Conservation (phyloP, 2,113 vertebrate genomes). For the Micromys minutus region DNA sequence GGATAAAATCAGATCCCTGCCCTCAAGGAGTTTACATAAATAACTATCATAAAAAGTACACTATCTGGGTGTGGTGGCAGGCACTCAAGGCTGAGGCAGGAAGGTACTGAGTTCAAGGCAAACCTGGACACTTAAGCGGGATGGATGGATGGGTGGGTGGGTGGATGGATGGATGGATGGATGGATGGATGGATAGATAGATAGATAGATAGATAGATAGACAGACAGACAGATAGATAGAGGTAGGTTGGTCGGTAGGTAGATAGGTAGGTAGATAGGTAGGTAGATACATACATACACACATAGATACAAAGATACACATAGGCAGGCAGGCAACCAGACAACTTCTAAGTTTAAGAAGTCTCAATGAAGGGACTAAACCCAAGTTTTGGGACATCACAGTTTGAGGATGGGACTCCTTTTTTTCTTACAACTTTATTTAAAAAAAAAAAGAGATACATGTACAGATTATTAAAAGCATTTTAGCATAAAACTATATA, state of each 20-base stretch:
- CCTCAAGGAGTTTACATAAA: neutral
- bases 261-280: neutral
- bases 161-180: neutral
- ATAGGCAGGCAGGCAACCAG: neutral
- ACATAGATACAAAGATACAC: neutral
- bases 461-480: no score
- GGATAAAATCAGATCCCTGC: neutral
- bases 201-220: neutral
- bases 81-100: neutral
- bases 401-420: neutral
- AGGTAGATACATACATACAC: neutral
- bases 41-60: neutral
- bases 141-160: neutral
- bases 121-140: neutral
- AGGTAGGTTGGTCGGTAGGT: no score
- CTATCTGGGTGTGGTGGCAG: neutral
- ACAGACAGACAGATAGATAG: neutral
- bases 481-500: no score
- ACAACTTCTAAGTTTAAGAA: neutral
- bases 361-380: neutral
- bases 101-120: neutral
- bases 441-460: no score
- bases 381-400: neutral
- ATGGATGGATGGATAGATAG: neutral
- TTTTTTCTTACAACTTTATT: no score